Evolutionary conservation across 1,140 invertebrate species (phyloP), one percentile per base, ranked within the genome.

Genomic region (Trinorchestia longiramus): DNA sequence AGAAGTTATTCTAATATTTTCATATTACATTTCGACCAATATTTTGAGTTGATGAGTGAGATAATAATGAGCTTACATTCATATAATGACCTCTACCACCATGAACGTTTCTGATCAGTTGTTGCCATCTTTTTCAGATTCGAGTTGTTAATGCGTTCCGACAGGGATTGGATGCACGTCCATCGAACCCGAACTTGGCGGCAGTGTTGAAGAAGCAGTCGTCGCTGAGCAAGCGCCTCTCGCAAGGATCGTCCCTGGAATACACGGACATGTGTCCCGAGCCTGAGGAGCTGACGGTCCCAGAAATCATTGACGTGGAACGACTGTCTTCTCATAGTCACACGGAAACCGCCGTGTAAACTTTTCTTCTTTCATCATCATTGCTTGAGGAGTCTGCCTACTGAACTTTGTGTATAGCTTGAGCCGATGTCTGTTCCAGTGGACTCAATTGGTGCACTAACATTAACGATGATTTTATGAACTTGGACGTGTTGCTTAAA

Each of bases 61-160:
- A 77, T 77, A 77, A 77, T 77, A 77, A 77, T 77, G 62, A 77
- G 62, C 62, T 77, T 77, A 77, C 62, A 77, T 77, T 77, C 62
- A 77, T 23, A 77, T 77, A 77, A 23, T 77, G 8, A 77, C 62
- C 62, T 36, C 62, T 19, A 77, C 92, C 94, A 95, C 96, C 96
- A 90, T 88, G 88, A 40, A 92, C 42, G 88, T 96, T 88, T 96
- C 95, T 96, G 95, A 95, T 95, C 43, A 88, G 41, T 45, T n/a
- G 44, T 95, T 96, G n/a, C 44, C 57, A 95, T 97, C 97, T 97
- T 97, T 98, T 98, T 97, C 98, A 99, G 99, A 99, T 99, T 97
- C 99, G 99, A 98, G 99, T 99, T 98, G 99, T 99, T 98, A 99
- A 99, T 98, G 99, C 99, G 98, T 99, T 99, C 98, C 99, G 99